phyloP scores from a whole-genome alignment of 2,888 invertebrate species.

The Ectemnius continuus region DNA sequence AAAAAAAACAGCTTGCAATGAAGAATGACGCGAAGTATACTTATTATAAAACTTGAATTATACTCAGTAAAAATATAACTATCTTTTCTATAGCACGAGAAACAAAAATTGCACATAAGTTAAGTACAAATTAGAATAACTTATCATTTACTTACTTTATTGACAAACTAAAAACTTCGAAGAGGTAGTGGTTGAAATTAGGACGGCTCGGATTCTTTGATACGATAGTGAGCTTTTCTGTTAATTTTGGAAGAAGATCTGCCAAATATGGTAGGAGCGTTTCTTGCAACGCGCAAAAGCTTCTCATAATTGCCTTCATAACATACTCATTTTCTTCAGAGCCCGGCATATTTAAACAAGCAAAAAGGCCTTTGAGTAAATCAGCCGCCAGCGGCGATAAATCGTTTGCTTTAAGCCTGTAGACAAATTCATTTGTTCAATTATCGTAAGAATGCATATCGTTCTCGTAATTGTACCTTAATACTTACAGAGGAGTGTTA shows the following conservation, averaged over 20 bases:
- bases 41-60: too few relatives aligned
- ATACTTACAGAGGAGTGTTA: constrained; percentile 80
- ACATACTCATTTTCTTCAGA: constrained; percentile 97
- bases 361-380: constrained; percentile 88
- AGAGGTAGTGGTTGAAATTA: constrained; percentile 98
- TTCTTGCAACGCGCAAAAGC: constrained; percentile 89
- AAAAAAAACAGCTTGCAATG: too few relatives aligned
- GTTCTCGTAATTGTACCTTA: background rate
- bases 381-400: constrained; percentile 84
- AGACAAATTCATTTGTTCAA: background rate
- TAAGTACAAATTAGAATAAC: background rate
- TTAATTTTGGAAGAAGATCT: constrained; percentile 90
- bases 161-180: constrained; percentile 94
- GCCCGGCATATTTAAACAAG: constrained; percentile 84
- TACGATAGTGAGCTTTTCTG: constrained; percentile 89
- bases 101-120: background rate
- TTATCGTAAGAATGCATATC: background rate
- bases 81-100: too few relatives aligned
- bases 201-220: constrained; percentile 97
- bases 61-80: too few relatives aligned
- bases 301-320: constrained; percentile 98
- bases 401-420: constrained; percentile 81
- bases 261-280: constrained; percentile 88
- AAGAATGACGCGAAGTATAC: too few relatives aligned
- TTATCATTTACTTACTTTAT: constrained; percentile 83